Conservation (phyloP, 2,888 invertebrate genomes). For the Caenorhabditis wallacei region DNA sequence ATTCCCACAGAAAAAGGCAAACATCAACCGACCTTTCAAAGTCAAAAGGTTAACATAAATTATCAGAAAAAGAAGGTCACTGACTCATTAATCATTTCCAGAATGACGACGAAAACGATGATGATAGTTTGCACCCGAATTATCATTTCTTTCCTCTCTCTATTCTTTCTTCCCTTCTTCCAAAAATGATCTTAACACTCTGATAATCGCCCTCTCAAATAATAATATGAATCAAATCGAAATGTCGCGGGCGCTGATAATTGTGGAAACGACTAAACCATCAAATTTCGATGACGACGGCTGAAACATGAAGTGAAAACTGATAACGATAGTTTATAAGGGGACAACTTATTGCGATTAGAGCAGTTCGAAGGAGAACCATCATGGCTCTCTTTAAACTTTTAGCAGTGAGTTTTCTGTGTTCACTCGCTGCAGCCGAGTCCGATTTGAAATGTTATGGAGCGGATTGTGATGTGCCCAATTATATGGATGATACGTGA, state of each 20-base stretch:
- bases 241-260: slow-evolving; percentile 47
- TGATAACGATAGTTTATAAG: slow-evolving; percentile 53
- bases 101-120: slow-evolving; percentile 24
- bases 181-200: slow-evolving; percentile 22
- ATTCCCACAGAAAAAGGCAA: neutral
- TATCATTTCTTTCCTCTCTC: slow-evolving; percentile 14
- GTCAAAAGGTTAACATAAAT: neutral
- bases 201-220: slow-evolving; percentile 23
- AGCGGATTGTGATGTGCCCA: slow-evolving; percentile 48
- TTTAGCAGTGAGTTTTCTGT: slow-evolving; percentile 18
- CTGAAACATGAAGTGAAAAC: slow-evolving; percentile 1
- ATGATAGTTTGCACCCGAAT: slow-evolving; percentile 37
- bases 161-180: slow-evolving; percentile 12
- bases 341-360: neutral
- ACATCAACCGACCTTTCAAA: neutral
- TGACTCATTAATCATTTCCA: slow-evolving; percentile 28
- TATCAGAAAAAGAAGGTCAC: slow-evolving; percentile 14
- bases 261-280: slow-evolving; percentile 35
- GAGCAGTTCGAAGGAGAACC: slow-evolving; percentile 5
- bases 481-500: slow-evolving; percentile 60
- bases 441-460: slow-evolving; percentile 55
- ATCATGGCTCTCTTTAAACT: slow-evolving; percentile 32
- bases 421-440: slow-evolving; percentile 30
- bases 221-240: slow-evolving; percentile 50
- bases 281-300: slow-evolving; percentile 38